Conservation (phyloP, 2,797 vertebrate genomes). For the Pipistrellus pipistrellus region DNA sequence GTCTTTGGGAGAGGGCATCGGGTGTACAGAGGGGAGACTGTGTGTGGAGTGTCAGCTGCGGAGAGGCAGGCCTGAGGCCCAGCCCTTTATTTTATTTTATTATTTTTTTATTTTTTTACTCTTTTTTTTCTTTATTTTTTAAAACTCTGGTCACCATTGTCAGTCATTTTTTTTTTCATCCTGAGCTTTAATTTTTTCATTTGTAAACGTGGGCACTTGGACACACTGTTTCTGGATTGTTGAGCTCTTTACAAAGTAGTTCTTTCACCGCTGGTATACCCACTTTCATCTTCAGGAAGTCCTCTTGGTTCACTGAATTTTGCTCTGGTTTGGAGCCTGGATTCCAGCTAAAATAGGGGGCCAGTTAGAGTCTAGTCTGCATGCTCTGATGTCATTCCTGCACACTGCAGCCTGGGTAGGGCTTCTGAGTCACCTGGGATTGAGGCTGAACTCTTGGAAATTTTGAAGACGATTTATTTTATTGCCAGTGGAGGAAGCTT, state of each 20-base stretch:
- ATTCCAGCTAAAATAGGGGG: not conserved
- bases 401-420: not conserved
- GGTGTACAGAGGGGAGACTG: not conserved
- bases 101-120: no score
- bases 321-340: constrained; percentile 20
- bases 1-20: not conserved
- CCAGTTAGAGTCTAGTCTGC: not conserved
- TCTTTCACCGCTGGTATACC: not conserved
- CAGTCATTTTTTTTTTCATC: not conserved
- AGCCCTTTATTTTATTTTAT: not conserved
- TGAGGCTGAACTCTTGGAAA: not conserved
- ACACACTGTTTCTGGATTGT: not conserved
- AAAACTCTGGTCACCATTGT: not conserved
- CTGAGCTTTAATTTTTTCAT: not conserved
- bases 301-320: constrained; percentile 28
- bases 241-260: constrained; percentile 14
- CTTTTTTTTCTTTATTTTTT: fast-evolving
- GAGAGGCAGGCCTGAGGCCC: not conserved
- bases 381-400: not conserved
- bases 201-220: not conserved
- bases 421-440: not conserved
- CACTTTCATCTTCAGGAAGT: not conserved
- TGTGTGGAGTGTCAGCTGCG: not conserved
- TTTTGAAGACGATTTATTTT: constrained; percentile 74
- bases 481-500: constrained; percentile 78